These are phyloP conservation scores for Myotis myotis DNA, from an alignment of 2,797 vertebrate species.

Conservation along the genomic window DNA sequence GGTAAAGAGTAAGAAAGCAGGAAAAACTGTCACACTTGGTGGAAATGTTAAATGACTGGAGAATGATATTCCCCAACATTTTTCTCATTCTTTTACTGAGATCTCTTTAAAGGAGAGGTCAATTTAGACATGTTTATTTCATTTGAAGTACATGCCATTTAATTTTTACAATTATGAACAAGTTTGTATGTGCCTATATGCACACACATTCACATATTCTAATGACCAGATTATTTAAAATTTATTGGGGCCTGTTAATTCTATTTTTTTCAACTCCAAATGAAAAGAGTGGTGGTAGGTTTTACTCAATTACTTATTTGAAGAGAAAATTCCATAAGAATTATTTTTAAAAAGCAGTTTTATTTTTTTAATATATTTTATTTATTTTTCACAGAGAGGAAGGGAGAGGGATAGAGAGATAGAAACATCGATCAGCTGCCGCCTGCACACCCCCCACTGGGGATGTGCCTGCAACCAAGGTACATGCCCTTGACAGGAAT, in stretches of 20 bases:
- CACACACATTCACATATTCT: not conserved
- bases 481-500: no score
- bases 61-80: not conserved
- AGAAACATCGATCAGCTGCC: no score
- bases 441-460: no score
- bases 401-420: no score
- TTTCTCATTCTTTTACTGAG: not conserved
- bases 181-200: not conserved
- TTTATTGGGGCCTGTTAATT: not conserved
- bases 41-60: not conserved
- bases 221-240: not conserved
- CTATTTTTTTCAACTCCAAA: not conserved
- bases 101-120: not conserved
- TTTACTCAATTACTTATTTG: not conserved
- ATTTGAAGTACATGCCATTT: not conserved
- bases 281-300: not conserved
- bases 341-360: not conserved
- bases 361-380: no score
- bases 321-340: not conserved
- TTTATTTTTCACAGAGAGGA: no score
- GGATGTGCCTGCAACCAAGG: no score
- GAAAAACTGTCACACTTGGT: not conserved
- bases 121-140: not conserved
- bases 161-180: not conserved
- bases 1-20: not conserved